Base-by-base conservation (phyloP, 2,888 invertebrate genomes). In the Morpho achilles region DNA sequence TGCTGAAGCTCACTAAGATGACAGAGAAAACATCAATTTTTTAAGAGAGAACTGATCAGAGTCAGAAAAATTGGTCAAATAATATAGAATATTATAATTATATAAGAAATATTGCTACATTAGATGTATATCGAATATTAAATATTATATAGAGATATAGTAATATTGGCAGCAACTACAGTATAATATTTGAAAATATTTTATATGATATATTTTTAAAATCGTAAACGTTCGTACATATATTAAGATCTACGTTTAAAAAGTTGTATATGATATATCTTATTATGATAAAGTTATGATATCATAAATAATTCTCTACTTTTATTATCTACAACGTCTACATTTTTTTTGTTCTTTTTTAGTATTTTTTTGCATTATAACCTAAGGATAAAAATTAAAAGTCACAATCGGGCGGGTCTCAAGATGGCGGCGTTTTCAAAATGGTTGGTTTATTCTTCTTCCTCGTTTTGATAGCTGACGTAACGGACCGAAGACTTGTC, bases 401-500 rank as follows among this genome's bases (percentile, higher is more conserved):
- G 67, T 56, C 58, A 62, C 66, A 66, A 71, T 66, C 66, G 66
- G 69, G 71, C 72, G 68, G 67, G 69, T 56, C 60, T 75, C 75
- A 79, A 80, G 67, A 80, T 82, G 82, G 82, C 74, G 76, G 60
- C 63, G 67, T 56, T 58, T 39, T 60, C 60, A 68, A 65, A 59
- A 68, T 73, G 73, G 75, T 71, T 69, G 71, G 66, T 53, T 75
- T 82, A 90, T 75, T 96, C 96, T 71, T 97, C 97, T 71, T 97
- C 97, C 74, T 97, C 97, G 82, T 97, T 97, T 82, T 97, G 96
- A 87, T 98, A 98, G 76, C 97, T 98, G 58, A 98, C 97, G 89
- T 98, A 98, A 70, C 98, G 94, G 42, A 98, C 97, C 49, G 98
- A 96, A 55, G 97, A 96, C 72, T 97, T 96, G 73, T 98, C 98